Evolutionary conservation across 2,888 invertebrate genomes (phyloP).

Genomic region (Frankliniella fusca): DNA sequence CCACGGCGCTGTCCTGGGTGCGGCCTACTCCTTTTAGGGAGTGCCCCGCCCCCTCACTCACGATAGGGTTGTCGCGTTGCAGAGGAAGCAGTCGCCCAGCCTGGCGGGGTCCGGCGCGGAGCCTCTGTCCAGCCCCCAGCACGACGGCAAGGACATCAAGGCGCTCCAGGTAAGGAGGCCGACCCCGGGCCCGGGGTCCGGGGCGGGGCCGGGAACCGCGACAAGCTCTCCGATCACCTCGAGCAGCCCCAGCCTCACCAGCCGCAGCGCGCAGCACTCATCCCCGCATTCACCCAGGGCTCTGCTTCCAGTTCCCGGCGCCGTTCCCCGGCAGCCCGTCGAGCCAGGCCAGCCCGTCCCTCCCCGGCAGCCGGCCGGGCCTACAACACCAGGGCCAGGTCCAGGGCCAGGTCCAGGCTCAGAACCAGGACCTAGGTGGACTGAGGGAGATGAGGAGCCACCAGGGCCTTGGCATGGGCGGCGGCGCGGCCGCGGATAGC

Average conservation of each 20-base stretch:
- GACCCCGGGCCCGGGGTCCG: too few relatives aligned
- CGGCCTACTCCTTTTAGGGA: too few relatives aligned
- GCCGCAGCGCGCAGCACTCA: neutral
- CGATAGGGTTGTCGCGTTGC: neutral
- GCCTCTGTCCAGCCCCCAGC: constrained; percentile 1
- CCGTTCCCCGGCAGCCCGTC: constrained; percentile 1
- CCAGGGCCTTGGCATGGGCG: constrained; percentile 29
- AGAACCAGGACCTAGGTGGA: neutral
- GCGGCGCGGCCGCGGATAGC: constrained; percentile 34
- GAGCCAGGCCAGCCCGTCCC: constrained; percentile 8
- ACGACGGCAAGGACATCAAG: constrained; percentile 10
- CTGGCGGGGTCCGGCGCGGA: neutral
- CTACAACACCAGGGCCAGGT: constrained; percentile 39
- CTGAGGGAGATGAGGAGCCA: constrained; percentile 11
- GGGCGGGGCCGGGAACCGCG: too few relatives aligned
- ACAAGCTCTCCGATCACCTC: too few relatives aligned
- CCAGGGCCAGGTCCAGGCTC: constrained; percentile 38
- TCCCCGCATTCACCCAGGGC: neutral
- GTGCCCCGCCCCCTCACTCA: constrained; percentile 38
- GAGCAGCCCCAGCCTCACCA: too few relatives aligned
- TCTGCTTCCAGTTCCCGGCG: neutral
- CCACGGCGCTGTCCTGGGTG: too few relatives aligned
- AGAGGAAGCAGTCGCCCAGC: constrained; percentile 2
- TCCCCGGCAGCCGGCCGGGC: constrained; percentile 39
- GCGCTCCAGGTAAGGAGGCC: neutral